Percentiles rank a stretch among this genome's conserved stretches.
Evolutionary conservation across 2,888 invertebrate genomes (phyloP).

Genomic region (Thumatha senex): DNA sequence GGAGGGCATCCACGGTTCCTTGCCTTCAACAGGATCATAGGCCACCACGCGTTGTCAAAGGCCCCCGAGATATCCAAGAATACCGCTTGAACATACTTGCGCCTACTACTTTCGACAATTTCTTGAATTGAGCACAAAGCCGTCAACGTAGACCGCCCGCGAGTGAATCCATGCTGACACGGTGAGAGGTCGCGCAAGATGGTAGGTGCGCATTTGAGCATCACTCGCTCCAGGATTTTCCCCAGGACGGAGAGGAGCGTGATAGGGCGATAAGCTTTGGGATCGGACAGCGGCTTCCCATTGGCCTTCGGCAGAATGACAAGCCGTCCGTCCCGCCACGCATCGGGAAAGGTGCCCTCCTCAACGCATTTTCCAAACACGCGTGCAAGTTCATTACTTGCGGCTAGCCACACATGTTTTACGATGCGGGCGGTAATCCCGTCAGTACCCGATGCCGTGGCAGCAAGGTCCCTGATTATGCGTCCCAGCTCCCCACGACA

Average conservation of each 20-base stretch:
- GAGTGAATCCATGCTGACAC: constrained; percentile 42
- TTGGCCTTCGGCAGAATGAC: background rate
- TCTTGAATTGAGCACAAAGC: constrained; percentile 12
- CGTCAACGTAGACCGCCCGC: constrained; percentile 33
- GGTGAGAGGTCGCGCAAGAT: constrained; percentile 8
- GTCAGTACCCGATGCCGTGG: constrained; percentile 41
- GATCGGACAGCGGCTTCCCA: background rate
- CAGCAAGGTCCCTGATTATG: constrained; percentile 26
- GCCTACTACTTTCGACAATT: background rate
- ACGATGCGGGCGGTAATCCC: constrained; percentile 31
- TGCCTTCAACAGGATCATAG: constrained; percentile 40
- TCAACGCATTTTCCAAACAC: constrained; percentile 20
- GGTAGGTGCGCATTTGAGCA: constrained; percentile 21
- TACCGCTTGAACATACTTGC: constrained; percentile 5
- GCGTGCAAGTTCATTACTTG: constrained; percentile 10
- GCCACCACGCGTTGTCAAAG: constrained; percentile 49
- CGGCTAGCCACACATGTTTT: constrained; percentile 19
- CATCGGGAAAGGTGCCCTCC: constrained; percentile 31
- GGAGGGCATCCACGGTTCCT: constrained; percentile 18
- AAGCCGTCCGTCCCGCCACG: constrained; percentile 29
- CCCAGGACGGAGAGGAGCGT: constrained; percentile 40
- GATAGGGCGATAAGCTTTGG: constrained; percentile 41
- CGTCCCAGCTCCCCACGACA: constrained; percentile 1
- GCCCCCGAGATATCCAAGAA: constrained; percentile 43
- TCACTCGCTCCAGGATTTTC: constrained; percentile 34